Evolutionary conservation across 2,797 vertebrate species (phyloP), one percentile per base, ranked within the genome.

Genomic region (Rhinogobio ventralis): DNA sequence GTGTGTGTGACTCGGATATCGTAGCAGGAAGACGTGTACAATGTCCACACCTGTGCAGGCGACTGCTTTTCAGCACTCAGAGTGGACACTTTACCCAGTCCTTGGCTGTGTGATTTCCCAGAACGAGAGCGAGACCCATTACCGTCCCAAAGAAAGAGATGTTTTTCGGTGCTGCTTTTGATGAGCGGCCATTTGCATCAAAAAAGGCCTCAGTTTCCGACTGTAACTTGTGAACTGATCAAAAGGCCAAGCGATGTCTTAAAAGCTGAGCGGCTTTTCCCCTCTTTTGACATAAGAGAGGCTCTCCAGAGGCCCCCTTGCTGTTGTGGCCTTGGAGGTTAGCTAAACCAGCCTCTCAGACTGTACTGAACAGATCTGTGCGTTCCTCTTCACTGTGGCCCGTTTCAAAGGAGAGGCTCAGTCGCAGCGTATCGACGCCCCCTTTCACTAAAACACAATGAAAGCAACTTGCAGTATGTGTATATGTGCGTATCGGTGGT

Each of bases 221-320:
- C 94, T 95, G 94, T 95, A 96, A 96, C 95, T 95, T 95, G 95
- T 94, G 95, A 95, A 94, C 95, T 95, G 95, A 96, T 96, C 95
- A 95, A 95, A 95, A 95, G 94, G 92, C 89, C 46, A 68, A 82
- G 90, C 92, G 91, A 93, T 86, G 85, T 93, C 91, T 94, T 93
- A 82, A 90, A 93, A 89, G 92, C 90, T 92, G 93, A 92, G 92
- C 91, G 91, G 92, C 94, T 94, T 93, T 92, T 85, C 76, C 94
- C 93, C 93, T 86, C 93, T 94, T 95, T 93, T 95, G 95, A 95
- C 95, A 94, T 93, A 88, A 93, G 93, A 95, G 94, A 91, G 93
- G 90, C 92, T 94, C 95, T 95, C 94, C 93, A 90, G 94, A 94
- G 94, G 93, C 94, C 90, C 93, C 87, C 73, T 93, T 62, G 83